Conservation (phyloP, 2,797 vertebrate genomes). For the Lithobates sylvaticus region DNA sequence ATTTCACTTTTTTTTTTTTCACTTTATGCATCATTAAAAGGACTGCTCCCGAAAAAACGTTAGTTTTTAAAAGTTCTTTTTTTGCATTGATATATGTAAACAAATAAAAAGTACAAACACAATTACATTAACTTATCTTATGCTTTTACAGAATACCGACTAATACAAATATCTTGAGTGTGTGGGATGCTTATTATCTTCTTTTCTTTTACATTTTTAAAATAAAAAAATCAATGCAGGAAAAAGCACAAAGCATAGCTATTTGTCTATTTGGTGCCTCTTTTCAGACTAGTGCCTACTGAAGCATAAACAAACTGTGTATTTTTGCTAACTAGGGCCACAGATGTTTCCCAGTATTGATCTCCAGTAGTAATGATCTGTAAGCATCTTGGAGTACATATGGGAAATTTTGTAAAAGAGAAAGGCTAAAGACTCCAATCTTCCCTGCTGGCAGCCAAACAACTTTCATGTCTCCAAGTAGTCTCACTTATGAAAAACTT, state of each 20-base stretch:
- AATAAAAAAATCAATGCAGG: constrained; percentile 33
- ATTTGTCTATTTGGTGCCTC: constrained; percentile 16
- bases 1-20: too few species aligned
- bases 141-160: not conserved
- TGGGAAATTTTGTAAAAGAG: constrained; percentile 36
- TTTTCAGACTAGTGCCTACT: constrained; percentile 24
- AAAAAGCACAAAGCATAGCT: constrained; percentile 17
- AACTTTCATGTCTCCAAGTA: constrained; percentile 57
- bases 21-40: too few species aligned
- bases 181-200: constrained; percentile 27
- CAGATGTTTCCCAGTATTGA: constrained; percentile 61
- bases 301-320: constrained; percentile 31
- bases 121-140: not conserved
- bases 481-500: constrained; percentile 39
- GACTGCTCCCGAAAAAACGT: too few species aligned
- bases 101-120: not conserved
- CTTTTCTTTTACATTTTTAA: not conserved
- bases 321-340: constrained; percentile 42
- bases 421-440: constrained; percentile 45
- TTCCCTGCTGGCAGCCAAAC: constrained; percentile 43
- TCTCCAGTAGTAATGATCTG: constrained; percentile 57
- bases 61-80: too few species aligned
- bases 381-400: constrained; percentile 51
- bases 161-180: constrained; percentile 2
- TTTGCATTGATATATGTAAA: too few species aligned